Evolutionary conservation across 30 jellyfish, hydroid and myxozoan species (phyloP), one percentile per base, ranked within the genome.

Genomic region (Hydractinia symbiolongicarpus): DNA sequence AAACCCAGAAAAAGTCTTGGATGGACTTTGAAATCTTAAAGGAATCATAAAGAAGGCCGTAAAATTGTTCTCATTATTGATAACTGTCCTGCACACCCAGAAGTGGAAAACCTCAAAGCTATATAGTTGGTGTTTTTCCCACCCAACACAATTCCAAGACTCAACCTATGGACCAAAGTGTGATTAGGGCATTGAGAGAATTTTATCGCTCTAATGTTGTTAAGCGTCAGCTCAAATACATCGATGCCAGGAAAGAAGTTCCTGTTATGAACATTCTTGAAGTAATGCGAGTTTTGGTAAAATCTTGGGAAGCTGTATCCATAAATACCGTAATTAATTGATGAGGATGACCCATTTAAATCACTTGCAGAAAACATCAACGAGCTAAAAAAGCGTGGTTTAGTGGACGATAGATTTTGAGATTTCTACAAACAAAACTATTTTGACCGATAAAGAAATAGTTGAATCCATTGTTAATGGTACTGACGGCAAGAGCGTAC

Each of bases 131-230:
- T 88, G 19, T 68, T 78, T 75, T 82, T 88, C 14, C 96, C 94
- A n/a, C 95, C 95, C 52, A 88, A 83, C 66, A 83, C 96, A 50
- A 78, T 86, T 82, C 90, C 54, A 54, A 55, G 50, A 88, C 87
- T 50, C 90, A 88, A 58, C 96, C 95, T 57, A 88, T 77, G 96
- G 95, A 88, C 60, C 89, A 82, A 61, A 89, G 93, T 4, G 72
- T 88, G 40, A n/a, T n/a, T n/a, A n/a, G n/a, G n/a, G n/a, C n/a
- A n/a, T n/a, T n/a, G n/a, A n/a, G n/a, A n/a, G n/a, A n/a, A n/a
- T n/a, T n/a, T n/a, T n/a, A n/a, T n/a, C n/a, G n/a, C n/a, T n/a
- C n/a, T n/a, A n/a, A n/a, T n/a, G n/a, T n/a, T n/a, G n/a, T n/a
- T n/a, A n/a, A n/a, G n/a, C n/a, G n/a, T 14, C 85, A 52, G 76